Percentiles rank a stretch among this genome's conserved stretches.
Conservation (phyloP, 2,888 invertebrate genomes). For the Torymus auratus region DNA sequence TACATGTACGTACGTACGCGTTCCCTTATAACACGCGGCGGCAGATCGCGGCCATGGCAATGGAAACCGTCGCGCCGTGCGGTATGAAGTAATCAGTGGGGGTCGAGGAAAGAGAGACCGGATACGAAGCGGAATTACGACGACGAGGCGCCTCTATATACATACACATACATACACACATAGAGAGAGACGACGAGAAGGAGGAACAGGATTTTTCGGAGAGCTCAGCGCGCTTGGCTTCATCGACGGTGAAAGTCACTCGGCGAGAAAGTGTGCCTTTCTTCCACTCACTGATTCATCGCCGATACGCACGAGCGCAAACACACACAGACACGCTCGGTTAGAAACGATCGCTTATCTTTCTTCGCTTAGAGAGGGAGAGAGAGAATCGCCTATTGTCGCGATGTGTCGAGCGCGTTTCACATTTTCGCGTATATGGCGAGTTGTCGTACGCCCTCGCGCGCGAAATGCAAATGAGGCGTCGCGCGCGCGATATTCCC, state of each 20-base stretch:
- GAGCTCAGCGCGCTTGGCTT: slow-evolving; percentile 60
- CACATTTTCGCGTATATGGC: background rate
- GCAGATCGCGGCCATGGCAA: background rate
- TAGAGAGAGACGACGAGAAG: too few relatives aligned
- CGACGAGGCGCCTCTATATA: background rate
- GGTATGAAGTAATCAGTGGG: slow-evolving; percentile 49
- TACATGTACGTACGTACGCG: too few relatives aligned
- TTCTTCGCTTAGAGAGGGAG: background rate
- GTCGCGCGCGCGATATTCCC: slow-evolving; percentile 2
- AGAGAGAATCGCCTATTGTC: background rate
- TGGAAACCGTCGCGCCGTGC: background rate
- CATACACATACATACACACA: too few relatives aligned
- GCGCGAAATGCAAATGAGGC: background rate
- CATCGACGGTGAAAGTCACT: slow-evolving; percentile 76
- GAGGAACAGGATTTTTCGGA: slow-evolving; percentile 66
- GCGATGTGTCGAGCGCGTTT: background rate
- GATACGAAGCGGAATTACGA: slow-evolving; percentile 23
- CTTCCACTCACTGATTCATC: slow-evolving; percentile 75
- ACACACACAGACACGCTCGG: slow-evolving; percentile 43
- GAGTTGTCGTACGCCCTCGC: background rate
- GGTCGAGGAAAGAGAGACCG: slow-evolving; percentile 6
- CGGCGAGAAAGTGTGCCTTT: slow-evolving; percentile 76
- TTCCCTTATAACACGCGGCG: too few relatives aligned
- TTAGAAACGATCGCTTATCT: slow-evolving; percentile 62
- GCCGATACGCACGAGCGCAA: slow-evolving; percentile 62